A percentile compares a stretch with the other conserved stretches of the same genome.
These are phyloP conservation scores for Podarcis raffonei DNA, from an alignment of 2,113 vertebrate species.

Conservation along the genomic window DNA sequence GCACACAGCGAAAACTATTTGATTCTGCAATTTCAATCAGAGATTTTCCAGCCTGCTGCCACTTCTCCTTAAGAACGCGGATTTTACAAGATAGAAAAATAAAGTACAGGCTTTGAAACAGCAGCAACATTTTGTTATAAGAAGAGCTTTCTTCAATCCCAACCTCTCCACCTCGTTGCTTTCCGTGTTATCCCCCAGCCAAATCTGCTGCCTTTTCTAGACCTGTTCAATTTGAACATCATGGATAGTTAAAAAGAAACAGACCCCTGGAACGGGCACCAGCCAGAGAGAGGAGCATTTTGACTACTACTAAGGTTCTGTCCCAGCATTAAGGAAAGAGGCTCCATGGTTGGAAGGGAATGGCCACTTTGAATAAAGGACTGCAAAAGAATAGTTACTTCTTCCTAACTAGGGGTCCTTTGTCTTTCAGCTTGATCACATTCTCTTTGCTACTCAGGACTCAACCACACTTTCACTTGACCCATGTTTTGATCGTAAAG, in stretches of 20 bases:
- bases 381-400: background rate
- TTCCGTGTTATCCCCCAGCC: background rate
- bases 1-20: background rate
- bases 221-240: background rate
- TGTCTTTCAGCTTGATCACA: background rate
- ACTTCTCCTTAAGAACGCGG: background rate
- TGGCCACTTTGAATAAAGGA: background rate
- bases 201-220: background rate
- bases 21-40: background rate
- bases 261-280: background rate
- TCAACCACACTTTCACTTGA: too few species aligned
- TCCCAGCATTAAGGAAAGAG: background rate
- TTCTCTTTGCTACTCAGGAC: background rate
- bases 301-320: background rate
- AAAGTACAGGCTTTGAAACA: background rate
- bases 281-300: background rate
- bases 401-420: background rate
- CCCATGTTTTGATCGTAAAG: too few species aligned
- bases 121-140: background rate
- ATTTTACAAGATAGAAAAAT: background rate
- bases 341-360: background rate
- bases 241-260: background rate
- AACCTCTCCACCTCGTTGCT: background rate
- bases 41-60: background rate
- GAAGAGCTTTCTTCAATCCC: background rate